phyloP scores from a whole-genome alignment of 2,888 invertebrate genomes.

The Osmoderma eremita region DNA sequence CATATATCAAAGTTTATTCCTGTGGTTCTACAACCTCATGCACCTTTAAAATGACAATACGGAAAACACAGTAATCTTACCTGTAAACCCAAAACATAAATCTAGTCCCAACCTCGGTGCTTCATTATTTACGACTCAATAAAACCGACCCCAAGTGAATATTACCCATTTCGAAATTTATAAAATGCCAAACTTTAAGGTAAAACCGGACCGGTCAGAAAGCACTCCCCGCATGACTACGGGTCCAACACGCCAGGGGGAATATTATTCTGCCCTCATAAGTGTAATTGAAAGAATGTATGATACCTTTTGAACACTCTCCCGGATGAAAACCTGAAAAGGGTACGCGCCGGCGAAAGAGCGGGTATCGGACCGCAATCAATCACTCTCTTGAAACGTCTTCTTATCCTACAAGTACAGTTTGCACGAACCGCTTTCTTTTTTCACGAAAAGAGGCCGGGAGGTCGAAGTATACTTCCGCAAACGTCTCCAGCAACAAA shows the following conservation, averaged over 20 bases:
- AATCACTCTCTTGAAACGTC: conserved; percentile 56
- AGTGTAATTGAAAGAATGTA: conserved; percentile 37
- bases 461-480: conserved; percentile 5
- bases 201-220: background rate
- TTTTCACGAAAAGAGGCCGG: background rate
- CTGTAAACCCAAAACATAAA: background rate
- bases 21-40: no score
- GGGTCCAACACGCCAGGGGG: background rate
- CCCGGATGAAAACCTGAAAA: conserved; percentile 46
- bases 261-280: conserved; percentile 18
- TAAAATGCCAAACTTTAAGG: conserved; percentile 19
- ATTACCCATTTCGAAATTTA: conserved; percentile 29
- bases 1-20: no score
- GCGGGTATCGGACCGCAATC: conserved; percentile 50
- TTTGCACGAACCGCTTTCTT: conserved; percentile 55
- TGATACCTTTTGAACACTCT: conserved; percentile 24
- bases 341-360: conserved; percentile 41
- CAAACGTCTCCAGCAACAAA: conserved; percentile 4
- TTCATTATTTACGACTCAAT: conserved; percentile 22
- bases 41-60: no score
- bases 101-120: background rate
- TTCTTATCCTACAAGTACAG: conserved; percentile 54
- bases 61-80: background rate
- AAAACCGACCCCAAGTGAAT: conserved; percentile 26
- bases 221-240: background rate